These are phyloP conservation scores for Euplagia quadripunctaria DNA, from an alignment of 2,888 invertebrate species.

Conservation along the genomic window DNA sequence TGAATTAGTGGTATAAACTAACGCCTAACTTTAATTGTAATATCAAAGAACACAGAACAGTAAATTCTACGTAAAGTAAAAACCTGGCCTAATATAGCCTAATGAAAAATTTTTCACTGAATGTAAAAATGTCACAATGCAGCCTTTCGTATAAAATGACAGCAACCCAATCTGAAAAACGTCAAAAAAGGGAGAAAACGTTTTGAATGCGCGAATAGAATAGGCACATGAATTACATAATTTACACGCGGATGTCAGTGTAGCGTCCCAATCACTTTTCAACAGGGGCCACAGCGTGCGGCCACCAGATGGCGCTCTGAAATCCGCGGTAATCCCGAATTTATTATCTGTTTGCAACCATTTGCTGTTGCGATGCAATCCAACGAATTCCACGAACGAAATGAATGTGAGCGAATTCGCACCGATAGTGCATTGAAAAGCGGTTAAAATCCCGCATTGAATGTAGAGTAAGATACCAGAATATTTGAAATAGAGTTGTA, in stretches of 20 bases:
- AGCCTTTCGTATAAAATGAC: slow-evolving; percentile 16
- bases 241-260: slow-evolving; percentile 59
- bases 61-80: too few relatives aligned
- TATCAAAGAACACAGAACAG: too few relatives aligned
- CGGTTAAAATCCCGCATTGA: slow-evolving; percentile 48
- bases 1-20: too few relatives aligned
- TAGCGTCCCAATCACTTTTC: slow-evolving; percentile 72
- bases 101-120: slow-evolving; percentile 20
- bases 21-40: background rate
- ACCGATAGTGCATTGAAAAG: slow-evolving; percentile 57
- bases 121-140: slow-evolving; percentile 15
- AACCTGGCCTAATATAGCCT: background rate
- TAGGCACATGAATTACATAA: slow-evolving; percentile 56
- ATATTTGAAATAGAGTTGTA: slow-evolving; percentile 33
- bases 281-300: slow-evolving; percentile 57
- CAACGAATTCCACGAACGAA: slow-evolving; percentile 61
- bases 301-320: slow-evolving; percentile 73
- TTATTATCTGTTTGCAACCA: slow-evolving; percentile 82
- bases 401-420: slow-evolving; percentile 70
- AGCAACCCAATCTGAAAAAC: slow-evolving; percentile 35
- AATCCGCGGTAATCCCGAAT: slow-evolving; percentile 78
- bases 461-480: slow-evolving; percentile 38
- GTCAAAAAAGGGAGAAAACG: slow-evolving; percentile 28
- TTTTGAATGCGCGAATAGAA: slow-evolving; percentile 43
- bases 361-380: slow-evolving; percentile 69